Conservation (phyloP, 1,140 invertebrate genomes). For the Ceratina australensis region DNA sequence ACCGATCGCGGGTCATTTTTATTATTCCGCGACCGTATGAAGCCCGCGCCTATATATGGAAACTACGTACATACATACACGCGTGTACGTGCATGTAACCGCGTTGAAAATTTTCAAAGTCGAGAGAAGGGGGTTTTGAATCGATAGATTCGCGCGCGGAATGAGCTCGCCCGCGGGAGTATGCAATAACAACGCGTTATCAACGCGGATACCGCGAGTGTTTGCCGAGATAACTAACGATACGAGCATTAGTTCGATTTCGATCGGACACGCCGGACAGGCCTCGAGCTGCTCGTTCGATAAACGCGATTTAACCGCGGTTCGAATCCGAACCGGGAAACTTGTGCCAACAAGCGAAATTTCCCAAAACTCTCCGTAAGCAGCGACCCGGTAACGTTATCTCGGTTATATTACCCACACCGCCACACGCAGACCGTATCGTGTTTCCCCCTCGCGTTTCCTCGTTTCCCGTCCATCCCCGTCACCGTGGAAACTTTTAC, state of each 20-base stretch:
- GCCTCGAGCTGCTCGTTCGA: too few relatives aligned
- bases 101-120: background rate
- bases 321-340: constrained; percentile 20
- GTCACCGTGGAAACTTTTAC: constrained; percentile 65
- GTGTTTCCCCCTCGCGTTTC: constrained; percentile 1
- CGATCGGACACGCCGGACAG: constrained; percentile 13
- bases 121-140: constrained; percentile 8
- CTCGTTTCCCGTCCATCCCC: constrained; percentile 32
- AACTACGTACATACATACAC: too few relatives aligned
- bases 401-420: constrained; percentile 54
- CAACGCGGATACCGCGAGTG: background rate
- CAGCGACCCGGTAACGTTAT: constrained; percentile 51
- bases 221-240: constrained; percentile 1
- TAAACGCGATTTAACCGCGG: constrained; percentile 10
- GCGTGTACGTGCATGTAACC: background rate
- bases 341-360: constrained; percentile 32
- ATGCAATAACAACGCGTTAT: background rate
- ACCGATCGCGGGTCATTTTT: too few relatives aligned
- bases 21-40: too few relatives aligned
- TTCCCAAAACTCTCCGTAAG: constrained; percentile 48
- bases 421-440: constrained; percentile 22
- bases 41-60: too few relatives aligned
- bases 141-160: constrained; percentile 12
- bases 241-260: constrained; percentile 6
- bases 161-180: background rate